A percentile compares a stretch with the other conserved stretches of the same genome.
Evolutionary conservation across 30 jellyfish, hydroid and myxozoan species (phyloP).

Genomic region (Rhopilema esculentum): DNA sequence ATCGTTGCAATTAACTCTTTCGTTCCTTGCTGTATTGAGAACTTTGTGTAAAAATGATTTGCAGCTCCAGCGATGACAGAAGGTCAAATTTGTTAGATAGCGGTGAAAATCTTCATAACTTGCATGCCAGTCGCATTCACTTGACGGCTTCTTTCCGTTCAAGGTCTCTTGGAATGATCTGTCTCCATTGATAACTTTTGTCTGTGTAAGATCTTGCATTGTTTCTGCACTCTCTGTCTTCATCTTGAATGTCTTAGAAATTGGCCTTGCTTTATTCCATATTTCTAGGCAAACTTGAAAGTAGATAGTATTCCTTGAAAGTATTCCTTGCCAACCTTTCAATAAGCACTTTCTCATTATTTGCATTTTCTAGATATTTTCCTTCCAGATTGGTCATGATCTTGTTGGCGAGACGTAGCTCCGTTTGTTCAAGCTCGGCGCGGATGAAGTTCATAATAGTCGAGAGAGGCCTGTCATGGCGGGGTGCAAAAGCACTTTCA

Average conservation of each 20-base stretch:
- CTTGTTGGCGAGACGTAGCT: conserved; percentile 15
- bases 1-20: background rate
- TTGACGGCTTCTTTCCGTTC: no score
- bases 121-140: background rate
- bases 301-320: background rate
- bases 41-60: no score
- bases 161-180: conserved; percentile 3
- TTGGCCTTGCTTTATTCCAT: conserved; percentile 33
- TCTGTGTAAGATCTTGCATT: conserved; percentile 11
- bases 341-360: conserved; percentile 5
- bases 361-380: conserved; percentile 12
- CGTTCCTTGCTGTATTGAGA: background rate
- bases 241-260: conserved; percentile 9
- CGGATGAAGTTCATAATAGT: conserved; percentile 19
- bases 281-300: conserved; percentile 19
- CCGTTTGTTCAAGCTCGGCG: conserved; percentile 23
- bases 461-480: conserved; percentile 25
- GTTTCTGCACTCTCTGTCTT: background rate
- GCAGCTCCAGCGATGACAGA: conserved; percentile 10
- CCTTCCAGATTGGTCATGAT: no score
- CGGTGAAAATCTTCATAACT: background rate
- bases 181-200: conserved; percentile 5
- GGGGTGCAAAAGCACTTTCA: conserved; percentile 31
- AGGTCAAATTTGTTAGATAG: no score
- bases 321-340: conserved; percentile 15